Conservation (phyloP, 2,888 invertebrate genomes). For the Apotomis capreana region DNA sequence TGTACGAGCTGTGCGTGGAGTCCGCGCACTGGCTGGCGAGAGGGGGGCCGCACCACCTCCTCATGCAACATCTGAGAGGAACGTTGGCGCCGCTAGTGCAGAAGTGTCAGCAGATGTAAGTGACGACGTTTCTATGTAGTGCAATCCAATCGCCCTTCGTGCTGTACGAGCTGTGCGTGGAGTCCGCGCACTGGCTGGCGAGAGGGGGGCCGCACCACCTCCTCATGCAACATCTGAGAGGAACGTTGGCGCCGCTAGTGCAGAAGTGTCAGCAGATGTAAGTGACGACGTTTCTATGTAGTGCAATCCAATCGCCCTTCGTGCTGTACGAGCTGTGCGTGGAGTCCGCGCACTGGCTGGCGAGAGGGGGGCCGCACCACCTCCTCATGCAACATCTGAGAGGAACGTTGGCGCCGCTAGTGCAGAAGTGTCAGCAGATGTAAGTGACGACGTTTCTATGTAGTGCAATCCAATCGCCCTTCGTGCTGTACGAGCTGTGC, state of each 20-base stretch:
- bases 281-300: no score
- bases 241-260: no score
- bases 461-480: no score
- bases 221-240: no score
- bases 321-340: constrained; percentile 97
- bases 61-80: constrained; percentile 94
- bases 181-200: no score
- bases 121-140: constrained; percentile 52
- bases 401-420: constrained; percentile 94
- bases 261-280: no score
- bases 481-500: no score
- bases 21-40: constrained; percentile 96
- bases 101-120: constrained; percentile 98
- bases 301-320: constrained; percentile 97
- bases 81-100: constrained; percentile 96
- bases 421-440: constrained; percentile 99
- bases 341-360: constrained; percentile 96
- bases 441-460: constrained; percentile 79
- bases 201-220: no score
- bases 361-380: constrained; percentile 88
- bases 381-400: constrained; percentile 94
- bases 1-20: constrained; percentile 97
- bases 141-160: no score
- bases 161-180: no score
- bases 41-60: constrained; percentile 87